phyloP scores from a whole-genome alignment of 1,140 invertebrate genomes.

The Rhizoglyphus robini region DNA sequence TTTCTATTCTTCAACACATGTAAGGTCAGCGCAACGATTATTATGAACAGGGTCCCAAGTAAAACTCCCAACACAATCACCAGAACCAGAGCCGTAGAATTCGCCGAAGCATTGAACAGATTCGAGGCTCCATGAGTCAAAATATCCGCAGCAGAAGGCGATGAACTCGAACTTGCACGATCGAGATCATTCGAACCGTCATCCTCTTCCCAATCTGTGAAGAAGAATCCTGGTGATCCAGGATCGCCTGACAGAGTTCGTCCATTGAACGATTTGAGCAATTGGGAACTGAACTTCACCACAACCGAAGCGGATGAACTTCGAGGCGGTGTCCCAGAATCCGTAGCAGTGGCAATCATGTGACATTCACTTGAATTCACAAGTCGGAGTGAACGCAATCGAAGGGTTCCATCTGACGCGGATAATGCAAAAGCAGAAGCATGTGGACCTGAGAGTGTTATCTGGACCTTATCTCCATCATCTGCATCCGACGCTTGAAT shows the following conservation, averaged over 20 bases:
- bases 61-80: constrained; percentile 54
- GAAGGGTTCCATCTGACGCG: constrained; percentile 37
- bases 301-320: constrained; percentile 55
- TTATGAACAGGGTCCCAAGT: constrained; percentile 51
- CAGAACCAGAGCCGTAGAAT: constrained; percentile 38
- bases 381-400: constrained; percentile 32
- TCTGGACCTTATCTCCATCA: constrained; percentile 25
- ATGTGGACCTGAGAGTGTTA: constrained; percentile 26
- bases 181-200: background rate
- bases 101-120: constrained; percentile 13
- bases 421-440: constrained; percentile 40
- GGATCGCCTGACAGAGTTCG: constrained; percentile 25
- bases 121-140: constrained; percentile 34
- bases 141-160: constrained; percentile 25
- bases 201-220: background rate
- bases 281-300: constrained; percentile 45
- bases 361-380: constrained; percentile 47
- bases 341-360: constrained; percentile 60
- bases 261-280: constrained; percentile 20
- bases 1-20: constrained; percentile 62
- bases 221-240: background rate
- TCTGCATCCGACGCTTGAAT: constrained; percentile 34
- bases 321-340: constrained; percentile 57
- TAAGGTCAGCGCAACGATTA: constrained; percentile 53
- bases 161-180: constrained; percentile 19